These are phyloP conservation scores for Dasyprocta punctata DNA, from an alignment of 2,113 vertebrate species.

Conservation along the genomic window DNA sequence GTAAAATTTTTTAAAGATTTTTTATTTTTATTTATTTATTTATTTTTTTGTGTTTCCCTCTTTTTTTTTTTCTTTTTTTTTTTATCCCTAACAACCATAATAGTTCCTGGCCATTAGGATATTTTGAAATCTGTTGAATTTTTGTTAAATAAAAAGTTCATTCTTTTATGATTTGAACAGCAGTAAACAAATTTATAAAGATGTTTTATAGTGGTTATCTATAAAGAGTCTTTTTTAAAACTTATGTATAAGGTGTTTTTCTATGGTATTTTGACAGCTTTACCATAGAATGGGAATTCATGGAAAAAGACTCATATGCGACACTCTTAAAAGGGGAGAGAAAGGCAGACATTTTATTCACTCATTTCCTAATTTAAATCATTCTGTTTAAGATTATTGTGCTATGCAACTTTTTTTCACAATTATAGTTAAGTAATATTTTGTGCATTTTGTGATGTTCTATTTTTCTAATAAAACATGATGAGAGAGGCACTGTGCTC, in stretches of 20 bases:
- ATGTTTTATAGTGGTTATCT: neutral
- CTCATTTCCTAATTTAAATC: neutral
- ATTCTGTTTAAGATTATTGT: neutral
- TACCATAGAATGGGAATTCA: neutral
- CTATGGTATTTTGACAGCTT: neutral
- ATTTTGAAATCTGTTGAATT: neutral
- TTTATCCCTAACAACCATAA: neutral
- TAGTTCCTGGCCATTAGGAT: neutral
- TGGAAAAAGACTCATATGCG: neutral
- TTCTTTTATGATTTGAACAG: neutral
- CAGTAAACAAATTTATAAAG: neutral
- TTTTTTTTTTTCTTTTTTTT: neutral
- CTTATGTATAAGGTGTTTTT: neutral
- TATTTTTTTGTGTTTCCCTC: too few species aligned
- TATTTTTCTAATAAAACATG: conserved; percentile 2
- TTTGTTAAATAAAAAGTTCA: conserved; percentile 24
- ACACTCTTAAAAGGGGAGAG: neutral
- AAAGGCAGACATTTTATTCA: neutral
- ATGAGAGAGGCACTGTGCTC: neutral
- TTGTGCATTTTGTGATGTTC: neutral
- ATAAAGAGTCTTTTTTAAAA: neutral
- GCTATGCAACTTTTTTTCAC: neutral
- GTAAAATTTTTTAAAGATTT: neutral
- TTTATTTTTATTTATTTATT: neutral
- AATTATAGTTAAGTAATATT: neutral